Evolutionary conservation across 1,140 invertebrate species (phyloP).

Genomic region (Heliconius melpomene): DNA sequence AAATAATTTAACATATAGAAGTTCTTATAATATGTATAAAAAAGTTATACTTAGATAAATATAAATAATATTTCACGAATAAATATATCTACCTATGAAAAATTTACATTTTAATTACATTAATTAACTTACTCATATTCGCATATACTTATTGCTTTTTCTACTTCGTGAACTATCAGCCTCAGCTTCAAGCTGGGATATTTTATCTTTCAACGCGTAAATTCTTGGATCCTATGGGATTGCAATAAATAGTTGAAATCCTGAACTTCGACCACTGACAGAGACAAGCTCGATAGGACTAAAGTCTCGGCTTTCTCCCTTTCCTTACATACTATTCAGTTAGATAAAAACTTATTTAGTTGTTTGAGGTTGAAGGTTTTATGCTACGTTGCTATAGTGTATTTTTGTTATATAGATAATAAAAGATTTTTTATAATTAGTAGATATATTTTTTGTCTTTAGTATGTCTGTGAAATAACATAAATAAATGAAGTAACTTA

Average conservation of each 20-base stretch:
- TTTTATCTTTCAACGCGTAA: slow-evolving; percentile 71
- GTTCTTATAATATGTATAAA: too few relatives aligned
- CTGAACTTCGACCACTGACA: slow-evolving; percentile 71
- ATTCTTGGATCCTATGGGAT: slow-evolving; percentile 69
- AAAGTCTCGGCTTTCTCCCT: slow-evolving; percentile 49
- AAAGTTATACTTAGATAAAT: too few relatives aligned
- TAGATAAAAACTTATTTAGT: slow-evolving; percentile 51
- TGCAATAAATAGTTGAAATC: slow-evolving; percentile 77
- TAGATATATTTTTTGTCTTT: too few relatives aligned
- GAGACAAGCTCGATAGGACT: slow-evolving; percentile 66
- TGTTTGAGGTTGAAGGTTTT: slow-evolving; percentile 18
- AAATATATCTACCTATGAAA: too few relatives aligned
- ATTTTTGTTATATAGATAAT: not conserved
- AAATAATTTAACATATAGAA: too few relatives aligned
- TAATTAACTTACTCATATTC: not conserved
- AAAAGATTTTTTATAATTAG: too few relatives aligned
- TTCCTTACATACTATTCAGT: slow-evolving; percentile 44
- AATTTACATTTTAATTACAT: not conserved
- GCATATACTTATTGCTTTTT: slow-evolving; percentile 7
- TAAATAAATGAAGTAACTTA: too few relatives aligned
- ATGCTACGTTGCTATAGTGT: not conserved
- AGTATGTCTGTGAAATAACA: too few relatives aligned
- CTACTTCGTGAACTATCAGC: slow-evolving; percentile 9
- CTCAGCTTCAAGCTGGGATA: slow-evolving; percentile 39
- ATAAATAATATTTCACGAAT: too few relatives aligned